Evolutionary conservation across 2,113 vertebrate species (phyloP).

Genomic region (Dipodomys stephensi): DNA sequence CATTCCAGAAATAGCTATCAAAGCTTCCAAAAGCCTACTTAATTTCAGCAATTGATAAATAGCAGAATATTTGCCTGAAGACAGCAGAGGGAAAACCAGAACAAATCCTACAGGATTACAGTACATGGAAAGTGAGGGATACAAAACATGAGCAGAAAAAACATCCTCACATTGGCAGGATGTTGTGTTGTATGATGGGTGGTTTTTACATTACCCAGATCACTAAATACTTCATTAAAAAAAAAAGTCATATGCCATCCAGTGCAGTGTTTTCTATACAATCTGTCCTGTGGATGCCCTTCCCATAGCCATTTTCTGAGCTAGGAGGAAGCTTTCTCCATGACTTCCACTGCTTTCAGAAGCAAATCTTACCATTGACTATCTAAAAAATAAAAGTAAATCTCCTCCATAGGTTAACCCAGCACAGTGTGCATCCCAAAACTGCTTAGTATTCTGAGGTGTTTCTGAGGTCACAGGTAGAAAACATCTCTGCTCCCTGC

Average conservation of each 20-base stretch:
- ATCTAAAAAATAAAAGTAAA: constrained; percentile 23
- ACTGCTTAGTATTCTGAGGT: not conserved
- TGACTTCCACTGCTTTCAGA: constrained; percentile 5
- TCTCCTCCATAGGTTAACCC: not conserved
- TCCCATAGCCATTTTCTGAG: constrained; percentile 28
- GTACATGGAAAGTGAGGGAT: not conserved
- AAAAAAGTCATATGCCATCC: not conserved
- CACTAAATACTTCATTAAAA: not conserved
- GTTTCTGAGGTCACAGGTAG: not conserved
- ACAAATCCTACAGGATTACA: not conserved
- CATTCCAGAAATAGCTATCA: constrained; percentile 3
- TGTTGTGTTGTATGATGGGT: not conserved
- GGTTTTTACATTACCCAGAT: constrained; percentile 3
- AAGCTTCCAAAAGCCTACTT: constrained; percentile 16
- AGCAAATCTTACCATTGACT: constrained; percentile 16
- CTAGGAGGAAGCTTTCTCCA: not conserved
- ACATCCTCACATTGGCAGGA: not conserved
- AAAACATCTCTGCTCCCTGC: constrained; percentile 38
- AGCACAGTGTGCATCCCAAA: not conserved
- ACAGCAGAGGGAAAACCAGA: not conserved
- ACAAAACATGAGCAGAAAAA: not conserved
- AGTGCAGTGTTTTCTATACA: not conserved
- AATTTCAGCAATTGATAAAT: not conserved
- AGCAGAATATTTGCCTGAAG: not conserved
- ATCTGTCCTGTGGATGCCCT: not conserved